Conservation (phyloP, 2,888 invertebrate genomes). For the Sabatieria punctata region DNA sequence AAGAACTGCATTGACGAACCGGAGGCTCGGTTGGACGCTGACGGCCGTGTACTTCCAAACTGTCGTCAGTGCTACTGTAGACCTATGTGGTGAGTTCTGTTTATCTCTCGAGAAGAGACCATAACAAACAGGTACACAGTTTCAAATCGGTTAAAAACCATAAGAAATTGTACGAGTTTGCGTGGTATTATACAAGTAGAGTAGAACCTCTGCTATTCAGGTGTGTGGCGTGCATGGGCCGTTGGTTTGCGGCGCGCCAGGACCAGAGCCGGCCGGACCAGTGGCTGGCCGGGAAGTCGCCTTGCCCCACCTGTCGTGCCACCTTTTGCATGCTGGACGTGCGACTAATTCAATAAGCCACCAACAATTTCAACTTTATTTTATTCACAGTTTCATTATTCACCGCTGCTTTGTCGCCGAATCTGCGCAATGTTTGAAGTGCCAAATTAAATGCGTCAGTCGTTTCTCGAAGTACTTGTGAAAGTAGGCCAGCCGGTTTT, state of each 20-base stretch:
- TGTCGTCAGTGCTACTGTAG: slow-evolving; percentile 34
- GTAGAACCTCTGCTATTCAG: slow-evolving; percentile 1
- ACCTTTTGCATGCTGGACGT: slow-evolving; percentile 34
- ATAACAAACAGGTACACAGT: not conserved
- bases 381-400: too few relatives aligned
- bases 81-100: slow-evolving; percentile 37
- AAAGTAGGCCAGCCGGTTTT: too few relatives aligned
- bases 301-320: slow-evolving; percentile 35
- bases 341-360: too few relatives aligned
- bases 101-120: not conserved
- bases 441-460: too few relatives aligned
- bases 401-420: too few relatives aligned
- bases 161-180: too few relatives aligned
- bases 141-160: not conserved
- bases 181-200: not conserved
- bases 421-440: too few relatives aligned
- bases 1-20: slow-evolving; percentile 26
- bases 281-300: slow-evolving; percentile 31
- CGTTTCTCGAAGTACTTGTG: too few relatives aligned
- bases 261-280: slow-evolving; percentile 30
- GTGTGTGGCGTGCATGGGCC: slow-evolving; percentile 22
- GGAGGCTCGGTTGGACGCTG: slow-evolving; percentile 7
- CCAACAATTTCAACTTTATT: too few relatives aligned
- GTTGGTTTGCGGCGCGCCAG: slow-evolving; percentile 35
- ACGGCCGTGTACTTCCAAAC: slow-evolving; percentile 13